Base-by-base conservation (phyloP, 2,797 vertebrate genomes). In the Macrochelys suwanniensis region DNA sequence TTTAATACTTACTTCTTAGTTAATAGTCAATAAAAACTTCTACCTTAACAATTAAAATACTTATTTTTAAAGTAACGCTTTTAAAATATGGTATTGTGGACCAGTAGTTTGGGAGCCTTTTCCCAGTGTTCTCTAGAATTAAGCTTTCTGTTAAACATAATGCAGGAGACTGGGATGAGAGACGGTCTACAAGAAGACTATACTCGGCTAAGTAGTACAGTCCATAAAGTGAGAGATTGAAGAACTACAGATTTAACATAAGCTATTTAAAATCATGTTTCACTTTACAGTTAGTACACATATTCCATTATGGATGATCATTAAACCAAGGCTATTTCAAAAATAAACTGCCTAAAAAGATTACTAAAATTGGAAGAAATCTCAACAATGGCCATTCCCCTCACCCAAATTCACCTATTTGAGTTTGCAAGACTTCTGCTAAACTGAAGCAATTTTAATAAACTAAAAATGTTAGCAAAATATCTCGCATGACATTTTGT, bases 1-100 rank as follows among this genome's bases (percentile, higher is more conserved):
- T 96, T 84, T 90, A 91, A 97, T 98, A 98, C 98, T 98, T 98
- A 98, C 98, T 98, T 90, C 97, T 97, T 87, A 97, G 84, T 96
- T 96, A 98, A 92, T n/a, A 97, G 96, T 50, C 94, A 95, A 83
- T 47, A 94, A 95, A 93, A 89, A 94, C 97, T 95, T 93, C 94
- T 93, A 91, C 95, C 91, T 96, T 92, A 97, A 94, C 15, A 94
- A 71, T 45, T 86, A 95, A 51, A 95, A 74, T 25, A 87, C 7
- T 74, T 92, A 95, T 85, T 25, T 96, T 74, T 93, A 90, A 82
- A 80, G 10, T 0, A 54, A 80, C 1, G 80, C 33, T 94, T 93
- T 84, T 77, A 89, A 91, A 33, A 85, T 5, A 80, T 13, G 77
- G 50, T 26, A 7, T 87, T 77, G 56, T 47, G 31, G 31, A 82